Base-by-base conservation (phyloP, 2,888 invertebrate genomes). In the Drosophila seclusa region DNA sequence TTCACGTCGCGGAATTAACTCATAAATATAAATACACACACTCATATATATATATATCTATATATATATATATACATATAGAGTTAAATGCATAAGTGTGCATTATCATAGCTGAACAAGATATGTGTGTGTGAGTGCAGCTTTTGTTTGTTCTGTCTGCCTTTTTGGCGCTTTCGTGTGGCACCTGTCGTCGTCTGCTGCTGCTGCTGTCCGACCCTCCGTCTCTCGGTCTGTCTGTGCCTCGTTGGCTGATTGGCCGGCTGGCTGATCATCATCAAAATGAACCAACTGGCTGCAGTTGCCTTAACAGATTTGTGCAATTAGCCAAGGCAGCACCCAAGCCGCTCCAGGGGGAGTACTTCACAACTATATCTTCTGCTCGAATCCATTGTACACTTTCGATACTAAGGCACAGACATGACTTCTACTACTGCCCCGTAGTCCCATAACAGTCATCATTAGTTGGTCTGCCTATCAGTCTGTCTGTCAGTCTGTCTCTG, bases 161-260 rank as follows among this genome's bases (percentile, higher is more conserved):
- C 82, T 73, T 90, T 86, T 86, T 90, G 89, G 90, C 84, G 90
- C 87, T 86, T 86, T 84, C 84, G 81, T 84, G 89, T 83, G 89
- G 73, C 86, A 86, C 90, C 90, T 88, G 90, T 87, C 87, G 89
- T 78, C 82, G 49, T 34, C 27, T 48, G 29, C 36, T 55, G 75
- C 42, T 27, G 54, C 73, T 52, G 64, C 29, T 21, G 27, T 42
- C 38, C 21, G n/a, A 29, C 60, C 34, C 29, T 61, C 32, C n/a
- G 38, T 40, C 21, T 32, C 21, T 42, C 57, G 50, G 45, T 40
- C 48, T 42, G 29, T 42, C 48, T 57, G 36, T 58, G 62, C 27
- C 80, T 65, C 58, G 78, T 61, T 79, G 75, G 67, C 87, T 89
- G 87, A 87, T 84, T 84, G 88, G 88, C 73, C 84, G 60, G 31